These are phyloP conservation scores for Chironomus striatipennis DNA, from an alignment of 1,140 invertebrate species.

Conservation along the genomic window DNA sequence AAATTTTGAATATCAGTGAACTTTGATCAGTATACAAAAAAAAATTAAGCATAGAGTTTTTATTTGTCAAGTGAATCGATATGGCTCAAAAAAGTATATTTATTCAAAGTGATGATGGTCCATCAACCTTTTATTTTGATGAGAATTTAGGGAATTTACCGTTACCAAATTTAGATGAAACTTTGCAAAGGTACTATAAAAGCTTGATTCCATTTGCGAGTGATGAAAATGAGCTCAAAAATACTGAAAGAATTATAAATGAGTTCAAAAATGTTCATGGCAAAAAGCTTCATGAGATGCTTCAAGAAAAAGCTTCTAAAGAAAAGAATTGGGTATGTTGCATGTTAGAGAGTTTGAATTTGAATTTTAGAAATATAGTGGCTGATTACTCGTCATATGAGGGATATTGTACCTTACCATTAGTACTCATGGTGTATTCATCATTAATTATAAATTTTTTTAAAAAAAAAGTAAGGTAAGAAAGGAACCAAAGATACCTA, in stretches of 20 bases:
- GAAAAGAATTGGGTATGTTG: constrained; percentile 36
- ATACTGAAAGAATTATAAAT: constrained; percentile 44
- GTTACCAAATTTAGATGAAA: constrained; percentile 54
- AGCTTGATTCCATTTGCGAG: constrained; percentile 49
- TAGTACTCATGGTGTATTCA: no score
- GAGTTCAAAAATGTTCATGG: constrained; percentile 52
- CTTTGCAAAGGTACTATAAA: constrained; percentile 53
- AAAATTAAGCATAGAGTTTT: no score
- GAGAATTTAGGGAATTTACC: constrained; percentile 53
- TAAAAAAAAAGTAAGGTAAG: no score
- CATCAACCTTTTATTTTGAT: neutral
- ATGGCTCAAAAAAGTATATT: neutral
- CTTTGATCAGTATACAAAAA: no score
- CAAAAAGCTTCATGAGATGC: constrained; percentile 51
- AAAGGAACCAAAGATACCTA: no score
- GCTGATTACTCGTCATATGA: no score
- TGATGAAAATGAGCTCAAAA: constrained; percentile 40
- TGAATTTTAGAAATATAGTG: no score
- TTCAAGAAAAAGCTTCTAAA: constrained; percentile 47
- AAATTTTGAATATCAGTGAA: no score
- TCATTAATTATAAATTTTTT: no score
- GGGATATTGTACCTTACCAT: no score
- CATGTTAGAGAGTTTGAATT: no score
- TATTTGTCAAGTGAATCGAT: no score
- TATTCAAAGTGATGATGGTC: neutral